Evolutionary conservation across 2,113 vertebrate species (phyloP), one percentile per base, ranked within the genome.

Genomic region (Baryphthengus martii): DNA sequence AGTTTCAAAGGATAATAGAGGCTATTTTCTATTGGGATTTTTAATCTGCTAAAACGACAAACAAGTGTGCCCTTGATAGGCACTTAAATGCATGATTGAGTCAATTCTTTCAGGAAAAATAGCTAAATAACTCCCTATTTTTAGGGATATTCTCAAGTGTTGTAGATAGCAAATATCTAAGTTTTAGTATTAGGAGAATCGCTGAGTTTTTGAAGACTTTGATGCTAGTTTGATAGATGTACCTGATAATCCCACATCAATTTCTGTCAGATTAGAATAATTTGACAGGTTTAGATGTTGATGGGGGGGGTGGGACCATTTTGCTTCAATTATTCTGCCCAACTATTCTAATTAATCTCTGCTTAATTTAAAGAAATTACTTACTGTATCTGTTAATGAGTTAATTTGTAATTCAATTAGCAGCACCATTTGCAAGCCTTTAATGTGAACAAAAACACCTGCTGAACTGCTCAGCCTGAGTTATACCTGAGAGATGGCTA

Each of bases 381-480:
- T 89, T 93, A 88, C 93, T 73, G 67, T 94, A 93, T 92, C 90
- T n/a, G 92, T 92, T 96, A 96, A 95, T 95, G 73, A 97, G 90
- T 92, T 95, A 90, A 97, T 95, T 94, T 96, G 93, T 96, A 96
- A 97, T 95, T 94, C 96, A 96, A 94, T 97, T 97, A 95, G 86
- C 83, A 92, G 90, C 31, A n/a, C 76, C 90, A 93, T 93, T 97
- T 94, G 84, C 78, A 40, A 94, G 73, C 21, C 78, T 95, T 94
- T 90, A 92, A 72, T 39, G 80, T 61, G 92, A 94, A 76, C 39
- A 75, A 45, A 92, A 92, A 10, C 93, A 95, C 95, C 82, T 94
- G 95, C 93, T 66, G 82, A 71, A 66, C 45, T 65, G 81, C 75
- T 96, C 33, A 61, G 73, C 67, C 80, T 65, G 39, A 1, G 6